These are phyloP conservation scores for Dendrolimus pini DNA, from an alignment of 2,888 invertebrate species.

Conservation along the genomic window DNA sequence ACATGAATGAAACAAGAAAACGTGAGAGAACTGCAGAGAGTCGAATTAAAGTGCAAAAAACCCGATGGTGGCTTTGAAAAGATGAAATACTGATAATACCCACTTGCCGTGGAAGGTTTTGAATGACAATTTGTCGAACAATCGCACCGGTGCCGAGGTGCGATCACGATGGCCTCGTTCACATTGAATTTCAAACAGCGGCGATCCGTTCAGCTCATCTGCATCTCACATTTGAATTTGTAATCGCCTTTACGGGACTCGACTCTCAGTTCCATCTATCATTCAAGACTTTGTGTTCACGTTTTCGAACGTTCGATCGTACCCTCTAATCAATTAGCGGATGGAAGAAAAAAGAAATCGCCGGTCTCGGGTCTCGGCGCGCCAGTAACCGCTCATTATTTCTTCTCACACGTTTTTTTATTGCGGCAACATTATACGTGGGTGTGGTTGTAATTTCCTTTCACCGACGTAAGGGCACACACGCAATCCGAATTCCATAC, in stretches of 20 bases:
- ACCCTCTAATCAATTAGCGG: conserved; percentile 67
- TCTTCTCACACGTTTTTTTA: conserved; percentile 75
- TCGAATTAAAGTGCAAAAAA: not conserved
- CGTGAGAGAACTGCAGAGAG: not conserved
- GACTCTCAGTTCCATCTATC: conserved; percentile 50
- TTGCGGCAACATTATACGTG: conserved; percentile 76
- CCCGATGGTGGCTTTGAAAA: not conserved
- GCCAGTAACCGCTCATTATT: conserved; percentile 76
- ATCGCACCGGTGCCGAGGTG: conserved; percentile 29
- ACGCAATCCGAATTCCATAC: conserved; percentile 48
- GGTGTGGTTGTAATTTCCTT: conserved; percentile 78
- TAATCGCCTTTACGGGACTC: conserved; percentile 37
- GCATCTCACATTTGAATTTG: conserved; percentile 55
- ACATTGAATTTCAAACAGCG: conserved; percentile 47
- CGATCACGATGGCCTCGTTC: conserved; percentile 46
- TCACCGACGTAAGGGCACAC: conserved; percentile 77
- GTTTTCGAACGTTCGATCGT: conserved; percentile 35
- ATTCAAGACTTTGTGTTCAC: conserved; percentile 40
- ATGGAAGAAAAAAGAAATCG: conserved; percentile 58
- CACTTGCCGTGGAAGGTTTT: conserved; percentile 15
- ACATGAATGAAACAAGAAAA: not conserved
- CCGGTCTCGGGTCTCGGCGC: conserved; percentile 49
- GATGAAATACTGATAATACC: not conserved
- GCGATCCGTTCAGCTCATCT: conserved; percentile 43
- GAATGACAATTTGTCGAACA: conserved; percentile 41